Evolutionary conservation across 2,888 invertebrate species (phyloP).

Genomic region (Lottia scabra): DNA sequence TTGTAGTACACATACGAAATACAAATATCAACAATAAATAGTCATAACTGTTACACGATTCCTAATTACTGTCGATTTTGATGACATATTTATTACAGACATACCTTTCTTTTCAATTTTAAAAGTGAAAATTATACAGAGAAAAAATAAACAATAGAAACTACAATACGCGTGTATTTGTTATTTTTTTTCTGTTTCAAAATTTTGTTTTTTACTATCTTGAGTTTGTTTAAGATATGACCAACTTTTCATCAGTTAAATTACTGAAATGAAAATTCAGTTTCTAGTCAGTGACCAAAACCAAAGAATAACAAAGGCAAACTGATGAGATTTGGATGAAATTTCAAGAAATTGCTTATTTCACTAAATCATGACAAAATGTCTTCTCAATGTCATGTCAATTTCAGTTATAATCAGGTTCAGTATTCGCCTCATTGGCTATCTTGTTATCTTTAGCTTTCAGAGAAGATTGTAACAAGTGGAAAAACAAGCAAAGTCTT

Average conservation of each 20-base stretch:
- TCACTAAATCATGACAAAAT: conserved; percentile 5
- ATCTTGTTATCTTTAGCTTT: background rate
- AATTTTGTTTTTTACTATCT: too few relatives aligned
- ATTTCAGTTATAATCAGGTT: background rate
- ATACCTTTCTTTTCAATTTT: too few relatives aligned
- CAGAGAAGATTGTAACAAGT: background rate
- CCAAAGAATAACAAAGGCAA: conserved; percentile 1
- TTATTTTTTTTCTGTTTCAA: too few relatives aligned
- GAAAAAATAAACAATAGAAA: too few relatives aligned
- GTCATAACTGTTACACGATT: background rate
- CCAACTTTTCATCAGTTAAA: too few relatives aligned
- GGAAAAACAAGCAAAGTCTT: background rate
- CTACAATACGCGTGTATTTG: too few relatives aligned
- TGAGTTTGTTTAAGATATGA: too few relatives aligned
- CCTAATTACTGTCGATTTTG: background rate
- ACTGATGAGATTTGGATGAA: background rate
- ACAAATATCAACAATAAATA: background rate
- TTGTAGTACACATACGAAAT: background rate
- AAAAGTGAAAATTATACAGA: too few relatives aligned
- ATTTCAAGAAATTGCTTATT: conserved; percentile 1
- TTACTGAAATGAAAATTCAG: too few relatives aligned
- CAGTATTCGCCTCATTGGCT: background rate
- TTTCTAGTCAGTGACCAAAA: background rate
- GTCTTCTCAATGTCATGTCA: background rate
- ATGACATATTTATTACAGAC: too few relatives aligned